Conservation (phyloP, 2,797 vertebrate genomes). For the Tauraco hartlaubi region DNA sequence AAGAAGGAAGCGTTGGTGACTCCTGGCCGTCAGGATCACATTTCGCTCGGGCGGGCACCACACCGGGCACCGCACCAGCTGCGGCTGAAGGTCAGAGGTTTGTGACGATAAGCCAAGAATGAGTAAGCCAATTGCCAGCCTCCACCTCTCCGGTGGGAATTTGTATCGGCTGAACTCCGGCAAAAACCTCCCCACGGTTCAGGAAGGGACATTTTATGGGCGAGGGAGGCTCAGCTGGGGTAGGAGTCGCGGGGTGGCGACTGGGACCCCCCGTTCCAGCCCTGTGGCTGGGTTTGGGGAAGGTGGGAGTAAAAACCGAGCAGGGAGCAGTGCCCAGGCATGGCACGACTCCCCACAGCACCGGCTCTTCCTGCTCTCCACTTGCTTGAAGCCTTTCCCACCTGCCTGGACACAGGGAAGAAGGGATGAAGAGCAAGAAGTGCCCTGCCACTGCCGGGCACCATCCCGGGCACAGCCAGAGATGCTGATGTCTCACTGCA, state of each 20-base stretch:
- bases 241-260: accelerated
- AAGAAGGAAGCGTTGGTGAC: accelerated
- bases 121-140: neutral
- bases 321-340: neutral
- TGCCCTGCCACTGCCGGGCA: neutral
- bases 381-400: neutral
- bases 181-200: neutral
- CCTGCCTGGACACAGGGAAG: neutral
- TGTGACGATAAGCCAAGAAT: neutral
- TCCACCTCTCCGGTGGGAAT: neutral
- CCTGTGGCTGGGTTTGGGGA: neutral
- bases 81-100: neutral
- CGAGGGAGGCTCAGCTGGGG: neutral
- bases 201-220: neutral
- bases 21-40: neutral
- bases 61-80: neutral
- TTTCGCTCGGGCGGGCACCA: neutral
- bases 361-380: neutral
- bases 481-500: neutral
- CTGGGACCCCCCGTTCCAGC: neutral
- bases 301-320: neutral
- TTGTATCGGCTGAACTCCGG: neutral
- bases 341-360: accelerated
- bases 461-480: neutral
- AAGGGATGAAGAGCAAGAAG: neutral